Evolutionary conservation across 2,113 vertebrate species (phyloP).

Genomic region (Podocnemis expansa): DNA sequence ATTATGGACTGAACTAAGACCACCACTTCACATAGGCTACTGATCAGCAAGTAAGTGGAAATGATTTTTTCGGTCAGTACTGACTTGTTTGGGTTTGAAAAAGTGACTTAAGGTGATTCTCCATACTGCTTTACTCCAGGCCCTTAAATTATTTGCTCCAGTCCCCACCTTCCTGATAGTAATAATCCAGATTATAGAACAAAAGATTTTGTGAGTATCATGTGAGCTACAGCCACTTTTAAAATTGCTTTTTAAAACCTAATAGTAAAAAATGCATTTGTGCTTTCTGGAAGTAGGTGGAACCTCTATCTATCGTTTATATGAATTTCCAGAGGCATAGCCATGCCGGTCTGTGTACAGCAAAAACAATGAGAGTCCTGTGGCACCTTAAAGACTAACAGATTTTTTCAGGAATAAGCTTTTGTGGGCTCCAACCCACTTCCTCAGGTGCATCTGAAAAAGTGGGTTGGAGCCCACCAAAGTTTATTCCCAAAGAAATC

Average conservation of each 20-base stretch:
- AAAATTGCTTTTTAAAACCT: conserved; percentile 43
- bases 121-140: background rate
- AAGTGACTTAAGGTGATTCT: background rate
- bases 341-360: too few species aligned
- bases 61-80: background rate
- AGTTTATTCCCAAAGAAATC: too few species aligned
- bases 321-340: too few species aligned
- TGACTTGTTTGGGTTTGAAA: background rate
- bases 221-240: background rate
- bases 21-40: background rate
- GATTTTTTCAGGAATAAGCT: too few species aligned
- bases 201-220: conserved; percentile 42
- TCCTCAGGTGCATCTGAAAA: too few species aligned
- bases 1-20: background rate
- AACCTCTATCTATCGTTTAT: conserved; percentile 54
- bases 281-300: conserved; percentile 40
- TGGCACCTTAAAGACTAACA: too few species aligned
- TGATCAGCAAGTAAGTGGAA: background rate
- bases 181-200: conserved; percentile 43
- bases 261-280: conserved; percentile 57
- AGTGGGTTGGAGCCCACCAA: too few species aligned
- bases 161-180: conserved; percentile 19
- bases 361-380: too few species aligned
- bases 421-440: too few species aligned
- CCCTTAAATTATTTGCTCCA: background rate